Evolutionary conservation across 2,113 vertebrate species (phyloP).

Genomic region (mouse (Mus musculus)): DNA sequence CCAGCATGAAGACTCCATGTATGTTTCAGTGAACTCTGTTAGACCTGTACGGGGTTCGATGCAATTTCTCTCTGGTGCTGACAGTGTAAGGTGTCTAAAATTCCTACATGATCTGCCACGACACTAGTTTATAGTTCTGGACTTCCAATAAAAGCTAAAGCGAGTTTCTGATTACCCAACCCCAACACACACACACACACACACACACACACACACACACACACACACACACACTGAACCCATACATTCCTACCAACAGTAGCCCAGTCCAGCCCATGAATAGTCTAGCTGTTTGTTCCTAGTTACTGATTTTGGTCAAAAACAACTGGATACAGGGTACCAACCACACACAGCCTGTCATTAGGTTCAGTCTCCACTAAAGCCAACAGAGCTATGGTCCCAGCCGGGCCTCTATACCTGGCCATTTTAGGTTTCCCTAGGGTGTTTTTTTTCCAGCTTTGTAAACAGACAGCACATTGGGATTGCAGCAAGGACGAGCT

Average conservation of each 20-base stretch:
- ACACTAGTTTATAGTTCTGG: accelerated
- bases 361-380: no score
- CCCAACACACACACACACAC: background rate
- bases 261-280: accelerated
- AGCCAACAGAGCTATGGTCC: accelerated
- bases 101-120: accelerated
- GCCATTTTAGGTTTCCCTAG: background rate
- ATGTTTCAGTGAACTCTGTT: accelerated
- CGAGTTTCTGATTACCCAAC: background rate
- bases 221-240: background rate
- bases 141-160: background rate
- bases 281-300: no score
- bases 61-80: accelerated
- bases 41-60: accelerated
- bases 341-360: no score
- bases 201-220: background rate
- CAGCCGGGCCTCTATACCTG: no score
- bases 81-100: background rate
- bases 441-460: background rate
- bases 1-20: accelerated
- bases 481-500: accelerated
- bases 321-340: no score
- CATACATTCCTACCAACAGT: background rate
- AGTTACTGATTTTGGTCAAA: no score
- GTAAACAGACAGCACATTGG: accelerated